phyloP scores from a whole-genome alignment of 37 sponge, comb jelly and placozoan species.

The Halisarca cf. caerulea region DNA sequence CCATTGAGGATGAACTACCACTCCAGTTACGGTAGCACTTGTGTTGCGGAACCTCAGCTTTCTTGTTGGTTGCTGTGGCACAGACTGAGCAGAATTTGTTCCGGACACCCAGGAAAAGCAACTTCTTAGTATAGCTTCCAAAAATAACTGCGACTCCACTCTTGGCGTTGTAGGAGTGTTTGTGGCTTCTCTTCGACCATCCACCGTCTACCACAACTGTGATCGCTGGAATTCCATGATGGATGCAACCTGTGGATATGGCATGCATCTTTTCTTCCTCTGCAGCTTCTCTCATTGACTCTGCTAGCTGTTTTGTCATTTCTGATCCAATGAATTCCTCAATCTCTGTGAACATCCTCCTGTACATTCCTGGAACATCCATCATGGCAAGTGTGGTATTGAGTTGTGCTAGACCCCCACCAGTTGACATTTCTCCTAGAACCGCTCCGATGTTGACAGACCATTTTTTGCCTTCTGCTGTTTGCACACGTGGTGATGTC shows the following conservation, averaged over 20 bases:
- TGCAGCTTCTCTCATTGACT: background rate
- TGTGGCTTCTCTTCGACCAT: slow-evolving; percentile 50
- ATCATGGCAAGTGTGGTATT: slow-evolving; percentile 21
- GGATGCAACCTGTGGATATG: too few species aligned
- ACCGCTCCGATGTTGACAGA: slow-evolving; percentile 43
- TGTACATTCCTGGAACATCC: slow-evolving; percentile 48
- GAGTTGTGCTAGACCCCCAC: slow-evolving; percentile 43
- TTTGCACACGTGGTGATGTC: background rate
- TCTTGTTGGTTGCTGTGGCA: background rate
- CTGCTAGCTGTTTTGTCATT: background rate
- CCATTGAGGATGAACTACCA: background rate
- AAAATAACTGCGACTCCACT: slow-evolving; percentile 4
- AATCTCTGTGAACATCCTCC: background rate
- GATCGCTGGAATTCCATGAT: too few species aligned
- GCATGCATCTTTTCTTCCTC: slow-evolving; percentile 2
- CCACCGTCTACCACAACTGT: too few species aligned
- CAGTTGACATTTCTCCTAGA: slow-evolving; percentile 45
- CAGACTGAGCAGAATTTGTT: slow-evolving; percentile 1
- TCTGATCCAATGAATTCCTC: background rate
- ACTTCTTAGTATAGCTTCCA: background rate
- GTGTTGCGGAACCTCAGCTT: background rate
- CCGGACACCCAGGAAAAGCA: background rate
- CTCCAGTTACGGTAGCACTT: slow-evolving; percentile 3
- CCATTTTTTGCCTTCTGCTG: slow-evolving; percentile 6
- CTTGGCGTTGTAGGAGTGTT: slow-evolving; percentile 15